These are phyloP conservation scores for Rana temporaria DNA, from an alignment of 2,113 vertebrate genomes.

Conservation along the genomic window DNA sequence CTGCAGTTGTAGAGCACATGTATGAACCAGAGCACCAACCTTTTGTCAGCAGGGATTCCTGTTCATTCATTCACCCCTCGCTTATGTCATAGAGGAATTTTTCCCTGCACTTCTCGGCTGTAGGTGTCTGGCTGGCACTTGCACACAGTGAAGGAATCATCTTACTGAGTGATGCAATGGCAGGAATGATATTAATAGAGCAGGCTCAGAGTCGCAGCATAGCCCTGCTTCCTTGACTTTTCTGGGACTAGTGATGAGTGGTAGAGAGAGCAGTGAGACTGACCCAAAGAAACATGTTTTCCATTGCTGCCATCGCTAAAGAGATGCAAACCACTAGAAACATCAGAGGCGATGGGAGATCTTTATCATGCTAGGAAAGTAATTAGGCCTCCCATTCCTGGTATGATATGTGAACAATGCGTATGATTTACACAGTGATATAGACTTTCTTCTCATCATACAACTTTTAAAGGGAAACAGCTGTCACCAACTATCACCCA, in stretches of 20 bases:
- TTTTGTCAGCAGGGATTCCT: too few relatives aligned
- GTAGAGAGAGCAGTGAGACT: constrained; percentile 15
- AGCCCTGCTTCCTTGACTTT: constrained; percentile 29
- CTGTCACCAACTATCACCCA: too few relatives aligned
- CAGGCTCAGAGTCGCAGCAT: neutral
- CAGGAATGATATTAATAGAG: constrained; percentile 18
- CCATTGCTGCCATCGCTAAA: constrained; percentile 5
- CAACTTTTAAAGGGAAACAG: too few relatives aligned
- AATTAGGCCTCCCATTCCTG: constrained; percentile 33
- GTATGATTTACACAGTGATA: neutral
- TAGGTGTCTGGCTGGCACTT: neutral
- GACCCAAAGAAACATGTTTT: constrained; percentile 18
- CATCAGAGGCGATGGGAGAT: constrained; percentile 8
- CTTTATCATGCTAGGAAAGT: constrained; percentile 24
- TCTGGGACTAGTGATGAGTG: neutral
- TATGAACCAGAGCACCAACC: too few relatives aligned
- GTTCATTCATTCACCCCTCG: too few relatives aligned
- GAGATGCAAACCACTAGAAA: neutral
- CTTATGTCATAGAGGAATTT: too few relatives aligned
- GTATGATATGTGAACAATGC: constrained; percentile 29
- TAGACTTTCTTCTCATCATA: neutral
- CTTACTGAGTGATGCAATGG: constrained; percentile 4
- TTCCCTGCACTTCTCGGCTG: neutral
- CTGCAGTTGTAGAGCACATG: too few relatives aligned
- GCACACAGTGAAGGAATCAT: neutral